Conservation (phyloP, 2,797 vertebrate genomes). For the Typhlichthys eigenmanni region DNA sequence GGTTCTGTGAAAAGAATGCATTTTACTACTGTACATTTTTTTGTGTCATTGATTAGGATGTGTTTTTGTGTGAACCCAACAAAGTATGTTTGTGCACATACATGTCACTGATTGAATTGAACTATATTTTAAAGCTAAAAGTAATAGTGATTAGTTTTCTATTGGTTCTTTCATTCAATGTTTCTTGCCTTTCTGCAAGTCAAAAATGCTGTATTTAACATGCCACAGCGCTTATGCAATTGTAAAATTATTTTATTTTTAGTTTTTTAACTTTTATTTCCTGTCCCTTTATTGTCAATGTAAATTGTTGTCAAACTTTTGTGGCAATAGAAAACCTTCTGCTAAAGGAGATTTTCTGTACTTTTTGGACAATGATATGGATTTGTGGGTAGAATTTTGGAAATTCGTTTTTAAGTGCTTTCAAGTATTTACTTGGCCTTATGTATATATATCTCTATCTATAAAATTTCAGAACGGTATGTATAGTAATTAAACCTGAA, state of each 20-base stretch:
- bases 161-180: constrained; percentile 78
- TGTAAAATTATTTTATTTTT: constrained; percentile 77
- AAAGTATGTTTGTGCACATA: constrained; percentile 41
- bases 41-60: constrained; percentile 67
- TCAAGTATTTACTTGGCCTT: constrained; percentile 91
- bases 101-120: constrained; percentile 51
- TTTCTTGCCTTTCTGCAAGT: constrained; percentile 87
- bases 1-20: constrained; percentile 33
- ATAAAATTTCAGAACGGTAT: constrained; percentile 89
- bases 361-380: constrained; percentile 86
- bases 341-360: constrained; percentile 78
- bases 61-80: constrained; percentile 27
- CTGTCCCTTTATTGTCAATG: constrained; percentile 75
- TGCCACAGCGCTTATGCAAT: constrained; percentile 88
- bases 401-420: constrained; percentile 91
- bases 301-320: constrained; percentile 84
- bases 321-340: constrained; percentile 79
- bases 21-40: constrained; percentile 66
- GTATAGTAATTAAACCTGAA: constrained; percentile 96
- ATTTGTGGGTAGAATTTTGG: constrained; percentile 90
- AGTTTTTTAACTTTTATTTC: constrained; percentile 55
- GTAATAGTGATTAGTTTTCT: constrained; percentile 79
- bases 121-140: constrained; percentile 71
- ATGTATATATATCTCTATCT: constrained; percentile 81
- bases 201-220: constrained; percentile 88